phyloP scores from a whole-genome alignment of 2,113 vertebrate genomes.

The Speoplatyrhinus poulsoni region DNA sequence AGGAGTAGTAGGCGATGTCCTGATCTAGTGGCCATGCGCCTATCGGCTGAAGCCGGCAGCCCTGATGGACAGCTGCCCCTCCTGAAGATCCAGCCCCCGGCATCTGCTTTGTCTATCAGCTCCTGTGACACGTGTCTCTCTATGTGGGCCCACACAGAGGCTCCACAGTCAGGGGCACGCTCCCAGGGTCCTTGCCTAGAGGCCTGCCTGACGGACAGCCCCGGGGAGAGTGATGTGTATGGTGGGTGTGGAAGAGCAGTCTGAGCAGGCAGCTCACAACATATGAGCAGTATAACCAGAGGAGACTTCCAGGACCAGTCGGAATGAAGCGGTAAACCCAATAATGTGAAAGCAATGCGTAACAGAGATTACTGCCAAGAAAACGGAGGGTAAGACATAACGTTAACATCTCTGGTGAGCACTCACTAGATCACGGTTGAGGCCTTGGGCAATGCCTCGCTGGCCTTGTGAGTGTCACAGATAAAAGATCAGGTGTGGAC shows the following conservation, averaged over 20 bases:
- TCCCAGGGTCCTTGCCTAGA: conserved; percentile 30
- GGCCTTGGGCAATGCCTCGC: neutral
- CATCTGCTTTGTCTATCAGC: conserved; percentile 62
- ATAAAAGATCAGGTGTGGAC: conserved; percentile 1
- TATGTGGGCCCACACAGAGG: conserved; percentile 47
- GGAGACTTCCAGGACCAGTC: too few relatives aligned
- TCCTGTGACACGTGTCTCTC: conserved; percentile 63
- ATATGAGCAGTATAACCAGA: neutral
- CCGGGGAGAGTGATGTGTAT: neutral
- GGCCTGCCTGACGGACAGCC: conserved; percentile 39
- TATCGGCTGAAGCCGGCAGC: conserved; percentile 34
- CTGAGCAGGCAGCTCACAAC: conserved; percentile 8
- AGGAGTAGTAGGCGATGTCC: conserved; percentile 22
- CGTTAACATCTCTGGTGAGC: too few relatives aligned
- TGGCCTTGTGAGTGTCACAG: neutral
- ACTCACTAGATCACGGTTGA: too few relatives aligned
- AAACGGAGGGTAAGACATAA: too few relatives aligned
- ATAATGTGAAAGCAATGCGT: too few relatives aligned
- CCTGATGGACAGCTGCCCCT: conserved; percentile 68
- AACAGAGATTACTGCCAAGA: too few relatives aligned
- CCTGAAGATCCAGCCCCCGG: conserved; percentile 33
- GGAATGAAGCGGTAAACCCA: too few relatives aligned
- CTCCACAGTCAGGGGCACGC: conserved; percentile 42
- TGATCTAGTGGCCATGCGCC: conserved; percentile 42
- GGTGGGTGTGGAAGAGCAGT: conserved; percentile 4